phyloP scores from a whole-genome alignment of 2,797 vertebrate genomes.

The Ctenopoma kingsleyae region DNA sequence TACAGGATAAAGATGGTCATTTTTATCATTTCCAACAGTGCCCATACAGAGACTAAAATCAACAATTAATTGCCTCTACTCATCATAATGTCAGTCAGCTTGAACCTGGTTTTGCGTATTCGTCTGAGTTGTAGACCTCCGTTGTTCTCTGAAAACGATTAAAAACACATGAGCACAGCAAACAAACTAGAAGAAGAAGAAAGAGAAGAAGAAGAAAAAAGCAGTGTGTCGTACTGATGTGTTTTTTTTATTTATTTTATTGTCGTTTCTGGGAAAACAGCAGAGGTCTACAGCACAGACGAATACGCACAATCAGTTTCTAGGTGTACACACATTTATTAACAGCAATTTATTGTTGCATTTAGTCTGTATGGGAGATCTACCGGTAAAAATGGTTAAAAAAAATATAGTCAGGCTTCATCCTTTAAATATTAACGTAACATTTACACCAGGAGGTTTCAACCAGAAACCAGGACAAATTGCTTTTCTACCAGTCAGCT shows the following conservation, averaged over 20 bases:
- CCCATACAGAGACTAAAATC: background rate
- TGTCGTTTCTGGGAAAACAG: no score
- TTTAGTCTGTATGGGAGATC: no score
- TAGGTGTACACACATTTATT: background rate
- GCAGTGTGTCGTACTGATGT: no score
- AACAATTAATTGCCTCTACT: no score
- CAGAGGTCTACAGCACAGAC: background rate
- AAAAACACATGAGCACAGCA: background rate
- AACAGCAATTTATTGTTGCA: no score
- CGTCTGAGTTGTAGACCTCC: background rate
- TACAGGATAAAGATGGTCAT: background rate
- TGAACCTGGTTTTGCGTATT: background rate
- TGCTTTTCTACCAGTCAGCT: background rate
- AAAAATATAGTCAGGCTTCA: background rate
- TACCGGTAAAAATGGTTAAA: no score
- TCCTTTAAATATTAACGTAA: background rate
- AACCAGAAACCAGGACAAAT: conserved; percentile 1
- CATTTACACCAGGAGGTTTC: conserved; percentile 3
- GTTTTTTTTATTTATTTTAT: no score
- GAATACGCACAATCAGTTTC: background rate
- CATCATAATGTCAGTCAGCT: background rate
- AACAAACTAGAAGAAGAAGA: no score
- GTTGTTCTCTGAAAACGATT: no score
- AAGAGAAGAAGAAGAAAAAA: no score
- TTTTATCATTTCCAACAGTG: no score